Evolutionary conservation across 2,113 vertebrate species (phyloP).

Genomic region (Pardalotus punctatus): DNA sequence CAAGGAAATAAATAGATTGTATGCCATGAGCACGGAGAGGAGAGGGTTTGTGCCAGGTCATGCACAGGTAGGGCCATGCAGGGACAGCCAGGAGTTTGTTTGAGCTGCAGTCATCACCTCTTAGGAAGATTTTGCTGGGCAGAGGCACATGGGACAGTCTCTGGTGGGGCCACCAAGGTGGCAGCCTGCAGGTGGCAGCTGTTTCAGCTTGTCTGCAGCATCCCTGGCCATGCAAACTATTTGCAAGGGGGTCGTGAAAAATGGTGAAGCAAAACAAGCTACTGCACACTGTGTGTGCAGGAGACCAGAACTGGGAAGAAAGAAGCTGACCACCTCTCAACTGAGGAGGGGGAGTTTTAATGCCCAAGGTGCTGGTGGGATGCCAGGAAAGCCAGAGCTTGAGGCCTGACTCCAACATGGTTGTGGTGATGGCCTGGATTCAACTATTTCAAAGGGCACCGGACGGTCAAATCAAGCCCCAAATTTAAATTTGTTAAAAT

Average conservation of each 20-base stretch:
- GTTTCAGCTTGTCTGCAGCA: not conserved
- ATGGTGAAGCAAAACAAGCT: not conserved
- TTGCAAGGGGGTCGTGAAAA: not conserved
- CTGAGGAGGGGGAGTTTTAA: not conserved
- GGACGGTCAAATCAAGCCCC: not conserved
- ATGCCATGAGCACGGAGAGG: not conserved
- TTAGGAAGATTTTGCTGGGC: not conserved
- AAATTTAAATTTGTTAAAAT: conserved; percentile 65
- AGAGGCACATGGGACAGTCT: not conserved
- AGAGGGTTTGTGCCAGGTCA: not conserved
- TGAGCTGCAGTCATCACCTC: not conserved
- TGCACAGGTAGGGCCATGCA: conserved; percentile 51
- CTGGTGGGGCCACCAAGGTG: not conserved
- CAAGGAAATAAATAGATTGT: conserved; percentile 68
- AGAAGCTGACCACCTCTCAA: not conserved
- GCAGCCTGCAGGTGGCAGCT: not conserved
- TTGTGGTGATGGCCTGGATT: not conserved
- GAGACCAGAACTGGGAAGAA: not conserved
- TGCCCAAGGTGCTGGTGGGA: not conserved
- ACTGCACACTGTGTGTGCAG: not conserved
- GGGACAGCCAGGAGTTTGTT: not conserved
- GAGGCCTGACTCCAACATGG: not conserved
- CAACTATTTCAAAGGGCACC: conserved; percentile 46
- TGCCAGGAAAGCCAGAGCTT: accelerated
- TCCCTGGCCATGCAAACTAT: not conserved